Evolutionary conservation across 2,888 invertebrate genomes (phyloP), one percentile per base, ranked within the genome.

Genomic region (Tachina lurida): DNA sequence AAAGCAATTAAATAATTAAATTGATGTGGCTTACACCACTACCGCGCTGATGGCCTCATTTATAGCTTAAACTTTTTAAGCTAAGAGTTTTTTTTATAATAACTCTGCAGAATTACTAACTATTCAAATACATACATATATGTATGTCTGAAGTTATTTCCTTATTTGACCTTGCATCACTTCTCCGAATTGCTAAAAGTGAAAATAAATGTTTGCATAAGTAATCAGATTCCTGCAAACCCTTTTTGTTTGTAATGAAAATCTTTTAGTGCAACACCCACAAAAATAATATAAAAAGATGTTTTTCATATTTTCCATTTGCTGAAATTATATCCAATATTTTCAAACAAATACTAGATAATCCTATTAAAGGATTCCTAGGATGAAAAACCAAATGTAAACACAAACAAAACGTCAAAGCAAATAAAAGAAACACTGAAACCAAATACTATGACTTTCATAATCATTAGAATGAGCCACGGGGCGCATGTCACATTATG

Each of bases 401-500:
- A 81, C 56, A 81, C 15, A 52, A 19, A 22, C 60, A 52, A 31
- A 67, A 71, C 63, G 47, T 77, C 52, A 67, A 83, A 45, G 52
- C 45, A 60, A 60, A 56, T n/a, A 17, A 58, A 8, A 73, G 9
- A 58, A 83, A 60, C 1, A 22, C 12, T 31, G 12, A 45, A 88
- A 88, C 52, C 86, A 84, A 89, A 87, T 79, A 49, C 49, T n/a
- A 90, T 90, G 88, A 89, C 90, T 91, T 91, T 90, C 90, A 90
- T 90, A 90, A 91, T 91, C 89, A 88, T 90, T 90, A 89, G 91
- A 88, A 89, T 88, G 88, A 86, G 74, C 91, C 89, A 89, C 90
- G 90, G 91, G 91, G 89, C 90, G 90, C 91, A 90, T 89, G 91
- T 91, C 91, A 90, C 90, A 90, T 90, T 91, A 90, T 90, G 87